Percentiles rank a stretch among this genome's conserved stretches.
These are phyloP conservation scores for Caenorhabditis doughertyi DNA, from an alignment of 2,888 invertebrate genomes.

Conservation along the genomic window DNA sequence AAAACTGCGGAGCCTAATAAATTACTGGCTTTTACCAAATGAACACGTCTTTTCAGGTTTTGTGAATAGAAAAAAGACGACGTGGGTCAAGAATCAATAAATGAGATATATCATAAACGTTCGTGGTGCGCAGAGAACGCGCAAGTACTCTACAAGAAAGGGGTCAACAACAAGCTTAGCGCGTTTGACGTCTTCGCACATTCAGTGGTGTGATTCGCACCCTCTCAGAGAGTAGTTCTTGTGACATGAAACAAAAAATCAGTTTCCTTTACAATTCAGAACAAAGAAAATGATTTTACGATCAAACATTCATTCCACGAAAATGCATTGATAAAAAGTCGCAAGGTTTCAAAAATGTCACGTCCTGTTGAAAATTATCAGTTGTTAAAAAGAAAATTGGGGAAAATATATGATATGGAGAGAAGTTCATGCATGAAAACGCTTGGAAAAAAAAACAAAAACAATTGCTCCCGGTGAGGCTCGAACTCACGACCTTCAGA, in stretches of 20 bases:
- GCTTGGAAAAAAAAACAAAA: constrained; percentile 47
- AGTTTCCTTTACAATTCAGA: too few species aligned
- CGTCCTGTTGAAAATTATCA: neutral
- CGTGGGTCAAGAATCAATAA: neutral
- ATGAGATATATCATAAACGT: neutral
- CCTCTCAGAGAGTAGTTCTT: too few species aligned
- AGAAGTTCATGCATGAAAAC: neutral
- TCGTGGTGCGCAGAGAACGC: neutral
- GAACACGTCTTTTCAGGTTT: neutral
- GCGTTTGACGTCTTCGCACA: neutral
- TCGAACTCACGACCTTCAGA: constrained; percentile 96
- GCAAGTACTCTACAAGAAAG: neutral
- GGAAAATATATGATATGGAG: too few species aligned
- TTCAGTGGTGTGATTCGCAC: too few species aligned
- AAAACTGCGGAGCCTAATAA: too few species aligned
- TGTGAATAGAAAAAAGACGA: neutral
- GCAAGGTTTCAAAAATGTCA: too few species aligned
- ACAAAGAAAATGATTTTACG: too few species aligned
- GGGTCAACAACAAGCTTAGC: neutral
- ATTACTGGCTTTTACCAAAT: too few species aligned
- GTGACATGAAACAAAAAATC: too few species aligned
- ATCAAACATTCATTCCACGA: too few species aligned
- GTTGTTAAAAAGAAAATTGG: too few species aligned
- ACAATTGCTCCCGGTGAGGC: constrained; percentile 87
- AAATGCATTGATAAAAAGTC: too few species aligned